Conservation (phyloP, 2,113 vertebrate genomes). For the Chamaetylas fuelleborni region DNA sequence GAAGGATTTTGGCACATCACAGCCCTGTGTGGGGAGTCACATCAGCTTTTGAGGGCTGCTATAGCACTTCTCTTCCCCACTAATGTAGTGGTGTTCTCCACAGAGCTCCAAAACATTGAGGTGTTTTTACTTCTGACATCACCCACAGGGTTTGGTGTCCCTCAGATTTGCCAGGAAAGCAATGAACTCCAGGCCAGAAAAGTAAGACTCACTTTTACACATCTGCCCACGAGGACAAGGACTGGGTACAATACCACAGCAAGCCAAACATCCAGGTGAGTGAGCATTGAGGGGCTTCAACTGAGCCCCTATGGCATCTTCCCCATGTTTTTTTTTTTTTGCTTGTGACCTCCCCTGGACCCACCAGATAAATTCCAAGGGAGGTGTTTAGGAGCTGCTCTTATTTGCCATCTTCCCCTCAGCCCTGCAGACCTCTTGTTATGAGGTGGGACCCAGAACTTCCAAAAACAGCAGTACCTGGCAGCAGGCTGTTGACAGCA, state of each 20-base stretch:
- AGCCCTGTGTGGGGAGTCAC: neutral
- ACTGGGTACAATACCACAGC: neutral
- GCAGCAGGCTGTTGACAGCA: neutral
- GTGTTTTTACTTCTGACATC: rapidly evolving
- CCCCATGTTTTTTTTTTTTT: rapidly evolving
- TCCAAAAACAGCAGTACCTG: neutral
- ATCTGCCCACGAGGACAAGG: rapidly evolving
- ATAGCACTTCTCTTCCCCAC: neutral
- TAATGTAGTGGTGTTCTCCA: neutral
- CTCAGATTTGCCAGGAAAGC: neutral
- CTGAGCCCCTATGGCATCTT: neutral
- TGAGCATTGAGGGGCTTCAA: neutral
- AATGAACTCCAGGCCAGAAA: neutral
- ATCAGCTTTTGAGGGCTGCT: neutral
- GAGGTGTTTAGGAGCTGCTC: neutral
- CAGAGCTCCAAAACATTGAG: neutral
- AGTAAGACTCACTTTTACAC: neutral
- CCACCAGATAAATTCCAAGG: neutral
- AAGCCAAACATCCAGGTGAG: neutral
- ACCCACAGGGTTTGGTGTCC: neutral
- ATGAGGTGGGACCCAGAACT: neutral
- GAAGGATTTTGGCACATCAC: neutral
- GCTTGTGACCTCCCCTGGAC: neutral
- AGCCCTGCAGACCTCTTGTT: neutral
- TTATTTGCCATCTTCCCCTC: neutral